phyloP scores from a whole-genome alignment of 1,140 invertebrate genomes.

The Camponotus pennsylvanicus region DNA sequence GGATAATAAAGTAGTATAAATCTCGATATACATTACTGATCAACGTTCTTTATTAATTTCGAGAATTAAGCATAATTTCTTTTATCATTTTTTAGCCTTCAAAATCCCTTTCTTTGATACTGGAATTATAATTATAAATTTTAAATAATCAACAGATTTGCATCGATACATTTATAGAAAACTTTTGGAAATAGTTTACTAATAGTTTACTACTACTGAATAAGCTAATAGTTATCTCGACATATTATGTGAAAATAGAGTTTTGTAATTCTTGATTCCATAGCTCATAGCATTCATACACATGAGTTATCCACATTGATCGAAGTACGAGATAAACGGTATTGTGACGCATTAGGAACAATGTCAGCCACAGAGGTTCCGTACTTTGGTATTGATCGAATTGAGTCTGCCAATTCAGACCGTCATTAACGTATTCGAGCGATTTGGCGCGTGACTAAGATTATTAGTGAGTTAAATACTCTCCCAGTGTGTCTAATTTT shows the following conservation, averaged over 20 bases:
- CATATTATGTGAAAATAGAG: not conserved
- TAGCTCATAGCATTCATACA: not conserved
- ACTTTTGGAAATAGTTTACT: not conserved
- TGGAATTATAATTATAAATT: not conserved
- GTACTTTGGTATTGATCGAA: constrained; percentile 44
- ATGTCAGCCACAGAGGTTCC: constrained; percentile 41
- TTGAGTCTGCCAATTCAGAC: constrained; percentile 14
- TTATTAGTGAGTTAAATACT: constrained; percentile 32
- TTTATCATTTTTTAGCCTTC: not conserved
- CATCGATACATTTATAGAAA: not conserved
- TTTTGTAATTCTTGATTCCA: not conserved
- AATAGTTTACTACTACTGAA: not conserved
- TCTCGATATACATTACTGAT: not conserved
- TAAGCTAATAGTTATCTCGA: constrained; percentile 3
- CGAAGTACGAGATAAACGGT: constrained; percentile 33
- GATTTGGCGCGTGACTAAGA: constrained; percentile 50
- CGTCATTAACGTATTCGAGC: constrained; percentile 33
- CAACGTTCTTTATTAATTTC: not conserved
- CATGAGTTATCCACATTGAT: not conserved
- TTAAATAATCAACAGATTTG: not conserved
- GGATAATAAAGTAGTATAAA: not conserved
- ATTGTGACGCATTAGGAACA: constrained; percentile 45
- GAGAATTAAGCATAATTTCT: no score
- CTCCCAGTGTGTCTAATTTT: no score
- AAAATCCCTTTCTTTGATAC: not conserved